Percentiles rank a stretch among this genome's conserved stretches.
phyloP scores from a whole-genome alignment of 2,113 vertebrate genomes.

The Tapirus terrestris region DNA sequence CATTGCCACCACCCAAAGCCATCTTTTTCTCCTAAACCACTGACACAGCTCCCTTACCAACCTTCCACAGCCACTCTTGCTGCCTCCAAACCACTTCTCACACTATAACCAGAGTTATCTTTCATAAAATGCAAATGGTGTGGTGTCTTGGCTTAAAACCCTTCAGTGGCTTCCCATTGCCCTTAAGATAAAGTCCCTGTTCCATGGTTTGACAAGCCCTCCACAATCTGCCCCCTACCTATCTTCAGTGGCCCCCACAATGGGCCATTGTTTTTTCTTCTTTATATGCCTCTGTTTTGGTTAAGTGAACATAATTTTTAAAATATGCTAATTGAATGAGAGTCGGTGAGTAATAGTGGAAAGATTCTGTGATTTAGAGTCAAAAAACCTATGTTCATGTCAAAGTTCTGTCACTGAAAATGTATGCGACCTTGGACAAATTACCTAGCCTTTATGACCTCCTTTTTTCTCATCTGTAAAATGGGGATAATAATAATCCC shows the following conservation, averaged over 20 bases:
- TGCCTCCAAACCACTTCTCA: neutral
- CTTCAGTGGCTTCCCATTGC: neutral
- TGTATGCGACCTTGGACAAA: neutral
- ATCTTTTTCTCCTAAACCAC: neutral
- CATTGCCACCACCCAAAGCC: neutral
- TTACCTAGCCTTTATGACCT: neutral
- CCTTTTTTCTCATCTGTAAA: slow-evolving; percentile 13
- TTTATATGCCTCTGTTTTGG: neutral
- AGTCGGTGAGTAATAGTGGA: neutral
- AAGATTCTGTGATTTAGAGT: neutral
- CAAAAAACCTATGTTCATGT: neutral
- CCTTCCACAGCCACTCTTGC: too few species aligned
- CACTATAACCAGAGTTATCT: neutral
- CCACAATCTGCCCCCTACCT: neutral
- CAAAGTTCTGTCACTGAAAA: neutral
- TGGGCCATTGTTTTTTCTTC: neutral
- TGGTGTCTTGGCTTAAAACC: neutral
- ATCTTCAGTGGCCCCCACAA: neutral
- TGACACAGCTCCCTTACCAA: too few species aligned
- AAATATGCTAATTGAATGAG: neutral
- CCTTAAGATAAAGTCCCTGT: neutral
- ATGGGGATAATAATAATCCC: neutral
- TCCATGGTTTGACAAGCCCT: neutral
- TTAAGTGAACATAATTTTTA: neutral
- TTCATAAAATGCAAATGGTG: neutral